Evolutionary conservation across 2,888 invertebrate genomes (phyloP).

Genomic region (Stenotaenia linearis): DNA sequence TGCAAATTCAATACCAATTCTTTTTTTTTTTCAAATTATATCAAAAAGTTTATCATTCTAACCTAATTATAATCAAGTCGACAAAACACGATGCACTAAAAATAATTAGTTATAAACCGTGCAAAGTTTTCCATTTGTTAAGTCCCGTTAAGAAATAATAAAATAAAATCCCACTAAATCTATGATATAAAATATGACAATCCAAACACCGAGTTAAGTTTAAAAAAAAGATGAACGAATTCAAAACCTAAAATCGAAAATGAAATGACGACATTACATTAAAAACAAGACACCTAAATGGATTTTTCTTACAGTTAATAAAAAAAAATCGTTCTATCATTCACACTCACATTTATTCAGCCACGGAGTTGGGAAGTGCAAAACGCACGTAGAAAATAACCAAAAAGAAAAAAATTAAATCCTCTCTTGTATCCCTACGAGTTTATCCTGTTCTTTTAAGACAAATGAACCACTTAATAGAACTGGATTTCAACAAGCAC

Average conservation of each 20-base stretch:
- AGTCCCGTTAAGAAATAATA: background rate
- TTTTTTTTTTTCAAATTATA: background rate
- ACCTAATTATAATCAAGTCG: background rate
- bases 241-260: background rate
- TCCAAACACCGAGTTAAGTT: background rate
- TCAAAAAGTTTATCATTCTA: background rate
- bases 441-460: background rate
- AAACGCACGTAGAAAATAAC: background rate
- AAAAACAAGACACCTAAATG: background rate
- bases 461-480: background rate
- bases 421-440: background rate
- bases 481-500: background rate
- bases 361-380: background rate
- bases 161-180: background rate
- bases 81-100: background rate
- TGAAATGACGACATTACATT: background rate
- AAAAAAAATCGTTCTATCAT: background rate
- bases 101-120: background rate
- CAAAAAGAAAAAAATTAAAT: background rate
- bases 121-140: background rate
- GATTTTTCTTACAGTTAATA: background rate
- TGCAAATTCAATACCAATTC: background rate
- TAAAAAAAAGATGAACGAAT: background rate
- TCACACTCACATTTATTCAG: background rate
- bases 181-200: background rate